These are phyloP conservation scores for Apodemus sylvaticus DNA, from an alignment of 2,113 vertebrate genomes.

Conservation along the genomic window DNA sequence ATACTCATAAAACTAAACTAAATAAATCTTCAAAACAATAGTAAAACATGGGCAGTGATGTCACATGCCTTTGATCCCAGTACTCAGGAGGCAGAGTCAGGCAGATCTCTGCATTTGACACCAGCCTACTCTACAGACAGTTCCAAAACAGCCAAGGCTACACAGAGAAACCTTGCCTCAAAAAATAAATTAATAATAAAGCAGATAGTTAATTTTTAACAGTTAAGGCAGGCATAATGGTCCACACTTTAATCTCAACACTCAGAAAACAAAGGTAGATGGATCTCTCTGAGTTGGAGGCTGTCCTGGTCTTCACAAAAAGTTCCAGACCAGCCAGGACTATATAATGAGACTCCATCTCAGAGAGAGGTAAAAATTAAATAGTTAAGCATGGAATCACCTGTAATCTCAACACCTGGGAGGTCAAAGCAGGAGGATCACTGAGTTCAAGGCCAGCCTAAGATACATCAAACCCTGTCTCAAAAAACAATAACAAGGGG, in stretches of 20 bases:
- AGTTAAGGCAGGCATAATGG: neutral
- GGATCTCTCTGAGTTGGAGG: neutral
- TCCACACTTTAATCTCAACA: neutral
- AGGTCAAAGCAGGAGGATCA: neutral
- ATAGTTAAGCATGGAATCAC: too few species aligned
- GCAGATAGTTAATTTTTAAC: neutral
- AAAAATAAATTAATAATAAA: neutral
- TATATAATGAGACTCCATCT: neutral
- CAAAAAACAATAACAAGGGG: neutral
- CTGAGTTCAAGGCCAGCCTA: neutral
- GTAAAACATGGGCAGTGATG: too few species aligned
- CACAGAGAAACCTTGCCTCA: neutral
- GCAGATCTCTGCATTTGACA: neutral
- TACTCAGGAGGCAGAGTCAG: neutral
- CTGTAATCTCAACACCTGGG: neutral
- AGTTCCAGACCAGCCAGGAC: too few species aligned
- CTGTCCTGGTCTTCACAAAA: neutral
- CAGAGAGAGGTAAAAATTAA: neutral
- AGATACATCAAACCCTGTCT: neutral
- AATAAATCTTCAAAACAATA: neutral
- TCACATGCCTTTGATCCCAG: neutral
- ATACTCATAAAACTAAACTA: neutral
- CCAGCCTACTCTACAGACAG: neutral
- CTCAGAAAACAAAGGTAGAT: neutral
- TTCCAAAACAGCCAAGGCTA: neutral